Evolutionary conservation across 2,888 invertebrate species (phyloP), one percentile per base, ranked within the genome.

Genomic region (Ophioninae sp.): DNA sequence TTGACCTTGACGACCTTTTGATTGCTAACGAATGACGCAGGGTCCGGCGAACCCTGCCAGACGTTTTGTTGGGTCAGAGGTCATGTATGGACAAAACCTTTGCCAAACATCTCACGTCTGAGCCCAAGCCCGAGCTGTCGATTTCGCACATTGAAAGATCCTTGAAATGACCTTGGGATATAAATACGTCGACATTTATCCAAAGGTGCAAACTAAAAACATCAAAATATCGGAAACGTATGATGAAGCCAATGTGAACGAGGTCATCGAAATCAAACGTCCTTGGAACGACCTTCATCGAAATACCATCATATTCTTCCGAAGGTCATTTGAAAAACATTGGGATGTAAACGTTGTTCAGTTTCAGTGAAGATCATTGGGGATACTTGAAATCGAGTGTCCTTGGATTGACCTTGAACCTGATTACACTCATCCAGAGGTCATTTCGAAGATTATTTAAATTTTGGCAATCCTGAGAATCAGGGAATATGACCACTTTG

Each of bases 1-100:
- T 30, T 30, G 30, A 30, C 30, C 30, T 1, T 30, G 30, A 58
- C 65, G 75, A 20, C 39, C 75, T 58, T 67, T 64, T 64, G 51
- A 64, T 64, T 65, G 37, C 20, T 39, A 65, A 22, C 41, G 17
- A 30, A 13, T 17, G 63, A 51, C 23, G 17, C 58, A 79, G 63
- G 74, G 74, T 75, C 83, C n/a, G 23, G 72, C 51, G 63, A 76
- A 77, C 23, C 41, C 61, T 51, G 64, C 59, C 41, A 64, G 59
- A 80, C 59, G 65, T 65, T 65, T 39, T 39, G 56, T 37, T 17
- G 23, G 22, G 44, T 13, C 17, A 69, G 63, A 39, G 63, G 23
- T 73, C 30, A 63, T 37, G n/a, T 63, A 20, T 20, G 22, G 17
- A 44, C 22, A 51, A 51, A 51, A 51, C 13, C 8, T 63, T n/a